Percentiles rank a stretch among this genome's conserved stretches.
Evolutionary conservation across 2,797 vertebrate genomes (phyloP).

Genomic region (Choloepus didactylus): DNA sequence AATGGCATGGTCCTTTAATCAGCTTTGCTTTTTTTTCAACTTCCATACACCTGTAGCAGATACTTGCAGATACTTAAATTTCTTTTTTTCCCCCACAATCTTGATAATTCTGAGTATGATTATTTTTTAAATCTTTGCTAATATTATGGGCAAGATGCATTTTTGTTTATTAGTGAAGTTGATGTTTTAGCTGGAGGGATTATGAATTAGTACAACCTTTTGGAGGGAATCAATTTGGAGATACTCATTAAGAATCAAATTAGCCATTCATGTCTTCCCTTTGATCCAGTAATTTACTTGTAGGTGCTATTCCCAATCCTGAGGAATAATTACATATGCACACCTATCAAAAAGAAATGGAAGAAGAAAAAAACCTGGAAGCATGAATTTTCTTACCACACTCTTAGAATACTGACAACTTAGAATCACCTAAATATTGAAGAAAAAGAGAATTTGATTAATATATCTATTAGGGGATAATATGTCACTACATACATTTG

Average conservation of each 20-base stretch:
- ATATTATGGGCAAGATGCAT: not conserved
- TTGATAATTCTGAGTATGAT: not conserved
- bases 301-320: not conserved
- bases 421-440: not conserved
- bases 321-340: not conserved
- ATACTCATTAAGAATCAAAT: not conserved
- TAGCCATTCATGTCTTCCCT: not conserved
- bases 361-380: not conserved
- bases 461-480: not conserved
- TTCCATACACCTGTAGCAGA: not conserved
- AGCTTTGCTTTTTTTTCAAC: not conserved
- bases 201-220: not conserved
- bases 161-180: not conserved
- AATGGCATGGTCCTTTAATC: not conserved
- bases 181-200: not conserved
- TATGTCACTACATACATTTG: not conserved
- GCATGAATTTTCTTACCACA: not conserved
- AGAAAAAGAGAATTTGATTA: not conserved
- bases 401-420: slow-evolving; percentile 8
- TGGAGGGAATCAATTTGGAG: not conserved
- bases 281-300: not conserved
- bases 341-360: not conserved
- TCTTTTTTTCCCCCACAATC: not conserved
- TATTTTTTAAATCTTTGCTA: not conserved
- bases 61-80: not conserved